Evolutionary conservation across 2,113 vertebrate genomes (phyloP).

Genomic region (Toxostoma redivivum): DNA sequence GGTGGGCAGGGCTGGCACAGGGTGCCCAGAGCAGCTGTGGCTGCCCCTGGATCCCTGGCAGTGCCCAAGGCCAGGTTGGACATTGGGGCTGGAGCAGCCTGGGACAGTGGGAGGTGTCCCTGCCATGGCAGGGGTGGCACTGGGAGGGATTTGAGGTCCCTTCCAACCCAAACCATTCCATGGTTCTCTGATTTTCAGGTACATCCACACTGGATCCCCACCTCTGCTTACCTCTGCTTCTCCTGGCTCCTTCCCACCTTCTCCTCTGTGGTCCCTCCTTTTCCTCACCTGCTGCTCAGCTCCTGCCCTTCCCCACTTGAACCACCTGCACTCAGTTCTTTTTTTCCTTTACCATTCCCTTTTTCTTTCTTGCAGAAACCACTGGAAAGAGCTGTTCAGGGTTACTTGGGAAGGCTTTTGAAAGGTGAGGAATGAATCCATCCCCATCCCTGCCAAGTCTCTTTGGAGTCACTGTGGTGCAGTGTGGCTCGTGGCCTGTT

Average conservation of each 20-base stretch:
- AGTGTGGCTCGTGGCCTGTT: rapidly evolving
- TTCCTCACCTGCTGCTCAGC: neutral
- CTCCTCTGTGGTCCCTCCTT: neutral
- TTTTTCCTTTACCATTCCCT: neutral
- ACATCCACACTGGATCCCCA: neutral
- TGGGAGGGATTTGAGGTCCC: rapidly evolving
- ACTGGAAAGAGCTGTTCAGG: neutral
- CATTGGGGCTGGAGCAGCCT: neutral
- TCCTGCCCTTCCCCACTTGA: neutral
- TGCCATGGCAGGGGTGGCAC: rapidly evolving
- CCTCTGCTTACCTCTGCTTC: neutral
- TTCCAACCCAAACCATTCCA: rapidly evolving
- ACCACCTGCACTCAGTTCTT: neutral
- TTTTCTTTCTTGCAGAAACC: neutral
- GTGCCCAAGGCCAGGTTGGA: neutral
- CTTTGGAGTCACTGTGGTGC: neutral
- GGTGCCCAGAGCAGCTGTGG: neutral
- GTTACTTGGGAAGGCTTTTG: neutral
- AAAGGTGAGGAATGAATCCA: neutral
- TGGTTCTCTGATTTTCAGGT: neutral
- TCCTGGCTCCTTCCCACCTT: neutral
- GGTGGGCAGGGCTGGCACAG: neutral
- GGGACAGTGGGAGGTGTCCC: neutral
- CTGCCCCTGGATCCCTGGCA: neutral
- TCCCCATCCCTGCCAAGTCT: neutral